These are phyloP conservation scores for Chaenogobius annularis DNA, from an alignment of 2,113 vertebrate genomes.

Conservation along the genomic window DNA sequence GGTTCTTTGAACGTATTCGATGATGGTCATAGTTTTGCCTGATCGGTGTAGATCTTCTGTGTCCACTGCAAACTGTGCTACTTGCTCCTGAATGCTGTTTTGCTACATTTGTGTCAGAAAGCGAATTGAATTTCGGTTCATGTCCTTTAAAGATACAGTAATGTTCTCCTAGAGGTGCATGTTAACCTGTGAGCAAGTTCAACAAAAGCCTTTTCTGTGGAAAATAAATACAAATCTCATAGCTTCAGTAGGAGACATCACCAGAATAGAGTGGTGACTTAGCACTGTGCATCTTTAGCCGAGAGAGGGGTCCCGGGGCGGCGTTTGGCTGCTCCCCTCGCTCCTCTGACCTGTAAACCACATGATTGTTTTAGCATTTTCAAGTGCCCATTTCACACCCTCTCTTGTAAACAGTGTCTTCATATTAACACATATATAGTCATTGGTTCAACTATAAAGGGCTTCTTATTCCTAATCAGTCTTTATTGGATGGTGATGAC, in stretches of 20 bases:
- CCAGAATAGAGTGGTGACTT: conserved; percentile 50
- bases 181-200: conserved; percentile 58
- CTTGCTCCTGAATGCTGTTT: conserved; percentile 46
- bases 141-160: conserved; percentile 60
- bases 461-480: conserved; percentile 77
- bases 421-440: conserved; percentile 57
- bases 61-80: conserved; percentile 49
- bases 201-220: conserved; percentile 30
- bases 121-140: conserved; percentile 40
- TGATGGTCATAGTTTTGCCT: conserved; percentile 2
- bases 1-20: not conserved
- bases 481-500: conserved; percentile 79
- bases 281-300: conserved; percentile 56
- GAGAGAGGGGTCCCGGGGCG: conserved; percentile 20
- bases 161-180: conserved; percentile 67
- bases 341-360: conserved; percentile 45
- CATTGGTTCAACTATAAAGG: conserved; percentile 77
- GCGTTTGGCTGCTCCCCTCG: conserved; percentile 59
- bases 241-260: conserved; percentile 46
- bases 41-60: conserved; percentile 24
- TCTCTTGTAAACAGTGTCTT: conserved; percentile 42
- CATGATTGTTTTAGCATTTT: conserved; percentile 49
- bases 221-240: conserved; percentile 22
- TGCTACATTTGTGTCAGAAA: conserved; percentile 24
- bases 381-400: conserved; percentile 55